Conservation (phyloP, 64 coral and sea anemone genomes). For the Actinia equina region DNA sequence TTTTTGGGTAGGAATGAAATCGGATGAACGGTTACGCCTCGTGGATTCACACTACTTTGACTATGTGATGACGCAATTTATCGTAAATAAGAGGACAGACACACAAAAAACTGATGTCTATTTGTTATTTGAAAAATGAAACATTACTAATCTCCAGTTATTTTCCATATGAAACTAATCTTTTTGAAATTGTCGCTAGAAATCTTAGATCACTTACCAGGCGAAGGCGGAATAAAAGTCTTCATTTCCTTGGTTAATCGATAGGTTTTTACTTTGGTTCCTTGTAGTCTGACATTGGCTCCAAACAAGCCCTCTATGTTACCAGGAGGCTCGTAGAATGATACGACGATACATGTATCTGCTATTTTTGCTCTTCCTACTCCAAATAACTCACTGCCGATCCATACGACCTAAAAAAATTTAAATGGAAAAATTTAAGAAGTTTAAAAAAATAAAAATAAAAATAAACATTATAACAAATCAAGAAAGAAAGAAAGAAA, state of each 20-base stretch:
- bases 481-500: no score
- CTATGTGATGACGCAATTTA: no score
- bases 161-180: background rate
- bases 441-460: no score
- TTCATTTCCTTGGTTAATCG: constrained; percentile 51
- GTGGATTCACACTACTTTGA: no score
- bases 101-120: no score
- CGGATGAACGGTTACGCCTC: no score
- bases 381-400: constrained; percentile 78
- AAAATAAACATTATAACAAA: no score
- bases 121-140: no score
- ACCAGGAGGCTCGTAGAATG: constrained; percentile 92
- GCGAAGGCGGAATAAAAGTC: constrained; percentile 48
- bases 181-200: background rate
- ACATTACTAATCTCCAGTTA: background rate
- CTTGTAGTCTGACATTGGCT: constrained; percentile 67
- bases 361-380: constrained; percentile 71
- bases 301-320: constrained; percentile 87
- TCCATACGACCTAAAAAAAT: constrained; percentile 97
- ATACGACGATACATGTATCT: constrained; percentile 90
- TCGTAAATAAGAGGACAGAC: no score
- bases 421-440: no score
- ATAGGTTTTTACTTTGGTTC: constrained; percentile 27
- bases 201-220: constrained; percentile 44
- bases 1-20: no score